A percentile compares a stretch with the other conserved stretches of the same genome.
Conservation (phyloP, 2,113 vertebrate species). For the Pao palembangensis region DNA sequence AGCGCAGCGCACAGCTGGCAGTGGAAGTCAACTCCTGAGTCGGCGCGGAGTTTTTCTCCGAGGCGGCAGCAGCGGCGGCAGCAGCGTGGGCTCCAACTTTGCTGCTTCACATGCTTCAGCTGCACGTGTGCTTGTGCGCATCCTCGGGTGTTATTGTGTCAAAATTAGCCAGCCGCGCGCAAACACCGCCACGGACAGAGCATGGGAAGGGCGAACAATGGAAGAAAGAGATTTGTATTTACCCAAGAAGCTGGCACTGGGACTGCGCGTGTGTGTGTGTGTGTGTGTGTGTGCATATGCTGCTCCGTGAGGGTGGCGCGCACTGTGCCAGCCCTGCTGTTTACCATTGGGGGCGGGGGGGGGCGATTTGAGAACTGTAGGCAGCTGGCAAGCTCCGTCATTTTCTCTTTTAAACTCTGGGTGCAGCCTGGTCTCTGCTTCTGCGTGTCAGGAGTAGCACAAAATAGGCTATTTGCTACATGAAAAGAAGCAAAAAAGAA, state of each 20-base stretch:
- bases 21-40: not conserved
- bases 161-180: slow-evolving; percentile 34
- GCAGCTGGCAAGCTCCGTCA: slow-evolving; percentile 56
- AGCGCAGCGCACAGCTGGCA: slow-evolving; percentile 35
- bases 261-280: slow-evolving; percentile 35
- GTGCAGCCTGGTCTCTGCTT: slow-evolving; percentile 12
- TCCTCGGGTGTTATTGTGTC: slow-evolving; percentile 48
- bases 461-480: slow-evolving; percentile 55
- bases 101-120: slow-evolving; percentile 41
- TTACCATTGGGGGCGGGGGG: slow-evolving; percentile 61
- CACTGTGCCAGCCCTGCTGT: slow-evolving; percentile 57
- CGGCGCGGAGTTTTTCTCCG: slow-evolving; percentile 27
- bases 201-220: slow-evolving; percentile 65
- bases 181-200: slow-evolving; percentile 29
- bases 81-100: not conserved
- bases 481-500: slow-evolving; percentile 45
- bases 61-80: not conserved
- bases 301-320: slow-evolving; percentile 35
- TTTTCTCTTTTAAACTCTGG: slow-evolving; percentile 3
- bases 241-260: slow-evolving; percentile 65
- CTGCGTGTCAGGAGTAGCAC: slow-evolving; percentile 19
- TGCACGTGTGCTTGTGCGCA: slow-evolving; percentile 28
- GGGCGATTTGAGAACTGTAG: slow-evolving; percentile 63
- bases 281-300: slow-evolving; percentile 41
- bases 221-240: slow-evolving; percentile 68